phyloP scores from a whole-genome alignment of 1,140 invertebrate genomes.

The Varroa destructor region DNA sequence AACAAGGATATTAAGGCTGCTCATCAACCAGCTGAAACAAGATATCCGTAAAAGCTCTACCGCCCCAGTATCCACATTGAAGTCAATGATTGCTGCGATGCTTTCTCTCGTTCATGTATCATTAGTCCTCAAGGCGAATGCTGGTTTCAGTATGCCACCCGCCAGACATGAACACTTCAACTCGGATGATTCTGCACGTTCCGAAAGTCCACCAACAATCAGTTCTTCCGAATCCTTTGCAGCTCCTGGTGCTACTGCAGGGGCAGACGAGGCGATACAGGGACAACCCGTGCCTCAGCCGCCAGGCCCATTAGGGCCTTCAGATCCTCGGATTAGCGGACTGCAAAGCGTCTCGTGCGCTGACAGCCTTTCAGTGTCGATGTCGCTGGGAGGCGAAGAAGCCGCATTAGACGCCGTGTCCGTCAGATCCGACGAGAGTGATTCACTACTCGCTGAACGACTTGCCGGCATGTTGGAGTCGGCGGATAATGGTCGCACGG shows the following conservation, averaged over 20 bases:
- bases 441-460: slow-evolving; percentile 10
- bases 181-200: slow-evolving; percentile 19
- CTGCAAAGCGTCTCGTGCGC: not conserved
- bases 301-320: too few species aligned
- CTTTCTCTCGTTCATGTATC: slow-evolving; percentile 5
- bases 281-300: not conserved
- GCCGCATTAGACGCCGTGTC: slow-evolving; percentile 15
- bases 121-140: slow-evolving; percentile 19
- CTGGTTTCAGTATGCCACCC: slow-evolving; percentile 12
- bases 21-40: slow-evolving; percentile 9
- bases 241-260: not conserved
- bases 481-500: not conserved
- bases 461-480: slow-evolving; percentile 5
- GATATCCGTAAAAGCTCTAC: slow-evolving; percentile 24
- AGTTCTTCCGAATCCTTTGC: slow-evolving; percentile 10
- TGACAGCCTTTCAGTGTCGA: slow-evolving; percentile 5
- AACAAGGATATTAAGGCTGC: not conserved
- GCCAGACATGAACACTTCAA: slow-evolving; percentile 15
- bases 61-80: not conserved
- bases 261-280: not conserved
- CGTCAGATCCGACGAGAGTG: slow-evolving; percentile 17
- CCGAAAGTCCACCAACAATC: slow-evolving; percentile 19
- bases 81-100: slow-evolving; percentile 4
- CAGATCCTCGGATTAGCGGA: not conserved
- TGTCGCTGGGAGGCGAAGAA: slow-evolving; percentile 1